Percentiles rank a stretch among this genome's conserved stretches.
phyloP scores from a whole-genome alignment of 2,888 invertebrate genomes.

The Nephrotoma appendiculata region DNA sequence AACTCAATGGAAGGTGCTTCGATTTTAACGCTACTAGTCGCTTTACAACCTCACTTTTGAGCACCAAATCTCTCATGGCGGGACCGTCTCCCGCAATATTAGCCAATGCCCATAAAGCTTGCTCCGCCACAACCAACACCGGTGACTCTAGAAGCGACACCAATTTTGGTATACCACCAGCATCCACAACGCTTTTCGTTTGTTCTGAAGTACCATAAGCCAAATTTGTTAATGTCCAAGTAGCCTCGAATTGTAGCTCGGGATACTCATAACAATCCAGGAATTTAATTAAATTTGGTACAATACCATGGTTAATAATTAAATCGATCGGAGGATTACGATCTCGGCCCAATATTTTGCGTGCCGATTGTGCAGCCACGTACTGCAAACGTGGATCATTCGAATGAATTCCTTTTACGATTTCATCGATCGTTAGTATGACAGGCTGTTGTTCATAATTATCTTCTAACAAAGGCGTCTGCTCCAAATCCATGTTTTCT shows the following conservation, averaged over 20 bases:
- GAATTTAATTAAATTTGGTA: slow-evolving; percentile 68
- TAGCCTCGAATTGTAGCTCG: slow-evolving; percentile 82
- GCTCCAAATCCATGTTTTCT: slow-evolving; percentile 46
- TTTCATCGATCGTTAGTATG: slow-evolving; percentile 50
- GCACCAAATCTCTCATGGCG: slow-evolving; percentile 64
- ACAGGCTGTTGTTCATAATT: slow-evolving; percentile 31
- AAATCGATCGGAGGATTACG: slow-evolving; percentile 81
- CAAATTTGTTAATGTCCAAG: slow-evolving; percentile 96
- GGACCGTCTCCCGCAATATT: slow-evolving; percentile 92
- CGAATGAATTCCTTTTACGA: slow-evolving; percentile 55
- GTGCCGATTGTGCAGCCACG: slow-evolving; percentile 62
- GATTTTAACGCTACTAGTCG: slow-evolving; percentile 53
- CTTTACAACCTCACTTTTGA: slow-evolving; percentile 53
- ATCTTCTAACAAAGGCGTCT: slow-evolving; percentile 36
- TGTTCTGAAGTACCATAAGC: slow-evolving; percentile 90
- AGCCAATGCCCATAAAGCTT: slow-evolving; percentile 95
- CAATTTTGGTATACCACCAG: slow-evolving; percentile 75
- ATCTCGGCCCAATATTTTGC: slow-evolving; percentile 78
- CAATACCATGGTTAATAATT: slow-evolving; percentile 71
- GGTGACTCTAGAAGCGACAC: slow-evolving; percentile 56
- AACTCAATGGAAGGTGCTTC: slow-evolving; percentile 32
- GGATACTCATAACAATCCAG: slow-evolving; percentile 52
- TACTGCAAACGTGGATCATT: slow-evolving; percentile 46
- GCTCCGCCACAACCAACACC: slow-evolving; percentile 62
- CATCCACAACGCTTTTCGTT: slow-evolving; percentile 70